A percentile compares a stretch with the other conserved stretches of the same genome.
Evolutionary conservation across 2,113 vertebrate genomes (phyloP).

Genomic region (Prolemur simus): DNA sequence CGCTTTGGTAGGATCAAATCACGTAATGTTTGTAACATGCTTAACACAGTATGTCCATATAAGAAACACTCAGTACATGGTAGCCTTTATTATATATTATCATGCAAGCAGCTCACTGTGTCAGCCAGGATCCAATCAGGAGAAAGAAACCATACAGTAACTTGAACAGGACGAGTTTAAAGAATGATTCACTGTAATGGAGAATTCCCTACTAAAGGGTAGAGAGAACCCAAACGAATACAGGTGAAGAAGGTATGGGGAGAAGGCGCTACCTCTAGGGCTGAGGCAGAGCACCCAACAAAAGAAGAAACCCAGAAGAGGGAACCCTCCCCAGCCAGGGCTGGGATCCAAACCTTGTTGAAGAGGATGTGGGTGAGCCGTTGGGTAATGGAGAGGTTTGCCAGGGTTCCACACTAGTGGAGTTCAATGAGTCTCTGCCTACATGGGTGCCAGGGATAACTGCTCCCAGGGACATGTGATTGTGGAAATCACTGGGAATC

Average conservation of each 20-base stretch:
- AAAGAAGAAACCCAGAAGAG: neutral
- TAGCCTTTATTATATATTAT: neutral
- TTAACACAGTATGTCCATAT: neutral
- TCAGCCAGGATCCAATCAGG: neutral
- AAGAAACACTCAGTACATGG: neutral
- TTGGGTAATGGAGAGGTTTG: neutral
- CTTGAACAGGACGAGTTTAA: neutral
- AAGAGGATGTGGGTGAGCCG: fast-evolving
- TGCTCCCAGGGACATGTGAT: neutral
- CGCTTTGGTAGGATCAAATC: neutral
- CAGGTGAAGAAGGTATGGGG: neutral
- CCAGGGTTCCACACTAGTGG: neutral
- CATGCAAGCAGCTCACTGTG: neutral
- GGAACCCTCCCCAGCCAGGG: neutral
- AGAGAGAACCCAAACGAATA: neutral
- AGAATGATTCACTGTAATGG: neutral
- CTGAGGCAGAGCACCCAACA: neutral
- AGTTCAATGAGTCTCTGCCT: neutral
- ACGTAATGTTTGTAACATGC: neutral
- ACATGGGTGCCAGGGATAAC: neutral
- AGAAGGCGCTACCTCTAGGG: neutral
- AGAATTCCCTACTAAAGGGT: neutral
- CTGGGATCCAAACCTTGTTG: neutral
- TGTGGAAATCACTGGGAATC: neutral
- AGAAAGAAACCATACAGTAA: neutral